Evolutionary conservation across 2,888 invertebrate species (phyloP), one percentile per base, ranked within the genome.

Genomic region (Volucella inanis): DNA sequence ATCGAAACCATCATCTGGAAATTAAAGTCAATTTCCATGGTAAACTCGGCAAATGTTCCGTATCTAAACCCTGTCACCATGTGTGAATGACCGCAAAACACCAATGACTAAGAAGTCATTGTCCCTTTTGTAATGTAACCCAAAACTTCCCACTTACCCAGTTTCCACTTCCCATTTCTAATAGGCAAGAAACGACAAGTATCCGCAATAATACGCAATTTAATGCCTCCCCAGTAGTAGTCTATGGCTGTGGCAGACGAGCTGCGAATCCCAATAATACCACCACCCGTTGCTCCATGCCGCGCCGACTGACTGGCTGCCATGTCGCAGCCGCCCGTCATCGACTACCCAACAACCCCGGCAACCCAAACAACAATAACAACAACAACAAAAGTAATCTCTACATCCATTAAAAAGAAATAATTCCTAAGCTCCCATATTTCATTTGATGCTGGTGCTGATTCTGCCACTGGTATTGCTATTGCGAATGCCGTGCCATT

Each of bases 401-500:
- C 76, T 85, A 85, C 85, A 81, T 77, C 85, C 85, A 85, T 85
- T 85, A 85, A 85, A 85, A 85, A 81, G 85, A 81, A 85, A 85
- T 85, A 85, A 85, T 85, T 85, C 81, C 85, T 81, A 81, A 81
- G 85, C 85, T 85, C 68, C 85, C 81, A 85, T 85, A 85, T 85
- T 85, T 85, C 81, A 81, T 85, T 85, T 72, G 31, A 6, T 31
- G 31, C 31, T 31, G 65, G 70, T 47, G 52, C 45, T 52, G 61
- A 61, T 68, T 22, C 62, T 74, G 62, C 18, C 45, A 43, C 62
- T 62, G 18, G 6, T 57, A 6, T 15, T 15, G 43, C 12, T 12
- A 11, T 15, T 39, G 41, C 77, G 18, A 54, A 39, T 70, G 9
- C 6, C 31, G 4, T 31, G 6, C 31, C 31, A 54, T 47, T 18